Percentiles rank a stretch among this genome's conserved stretches.
Evolutionary conservation across 2,888 invertebrate genomes (phyloP).

Genomic region (Argyresthia goedartella): DNA sequence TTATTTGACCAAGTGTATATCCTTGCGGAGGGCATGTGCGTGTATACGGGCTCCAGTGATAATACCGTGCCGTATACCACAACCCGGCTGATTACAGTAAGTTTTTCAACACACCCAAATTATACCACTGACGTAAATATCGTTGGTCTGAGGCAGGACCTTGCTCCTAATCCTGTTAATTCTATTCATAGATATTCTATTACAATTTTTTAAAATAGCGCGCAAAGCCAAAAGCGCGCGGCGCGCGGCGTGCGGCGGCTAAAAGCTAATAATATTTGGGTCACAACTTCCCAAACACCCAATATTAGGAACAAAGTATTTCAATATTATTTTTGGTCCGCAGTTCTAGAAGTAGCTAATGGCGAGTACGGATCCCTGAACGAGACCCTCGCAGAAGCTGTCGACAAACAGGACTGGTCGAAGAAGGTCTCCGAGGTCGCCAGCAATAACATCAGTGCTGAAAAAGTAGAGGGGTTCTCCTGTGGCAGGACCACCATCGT

Average conservation of each 20-base stretch:
- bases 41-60: conserved; percentile 87
- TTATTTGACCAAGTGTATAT: conserved; percentile 92
- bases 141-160: too few species aligned
- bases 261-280: too few species aligned
- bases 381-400: conserved; percentile 72
- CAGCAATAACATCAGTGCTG: conserved; percentile 4
- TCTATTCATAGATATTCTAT: too few species aligned
- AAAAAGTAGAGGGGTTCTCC: conserved; percentile 16
- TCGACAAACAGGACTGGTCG: conserved; percentile 63
- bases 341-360: conserved; percentile 89
- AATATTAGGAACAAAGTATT: too few species aligned
- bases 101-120: conserved; percentile 22
- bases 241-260: too few species aligned
- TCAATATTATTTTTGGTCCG: conserved; percentile 15
- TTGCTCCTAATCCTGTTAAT: too few species aligned
- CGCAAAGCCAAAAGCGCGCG: too few species aligned
- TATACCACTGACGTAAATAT: too few species aligned
- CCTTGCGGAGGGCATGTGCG: conserved; percentile 87
- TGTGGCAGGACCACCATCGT: conserved; percentile 41
- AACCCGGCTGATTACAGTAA: conserved; percentile 96
- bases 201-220: too few species aligned
- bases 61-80: conserved; percentile 92
- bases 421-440: conserved; percentile 17
- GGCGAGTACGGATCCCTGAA: conserved; percentile 88
- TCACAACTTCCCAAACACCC: too few species aligned